Base-by-base conservation (phyloP, 2,797 vertebrate species). In the Discoglossus pictus region DNA sequence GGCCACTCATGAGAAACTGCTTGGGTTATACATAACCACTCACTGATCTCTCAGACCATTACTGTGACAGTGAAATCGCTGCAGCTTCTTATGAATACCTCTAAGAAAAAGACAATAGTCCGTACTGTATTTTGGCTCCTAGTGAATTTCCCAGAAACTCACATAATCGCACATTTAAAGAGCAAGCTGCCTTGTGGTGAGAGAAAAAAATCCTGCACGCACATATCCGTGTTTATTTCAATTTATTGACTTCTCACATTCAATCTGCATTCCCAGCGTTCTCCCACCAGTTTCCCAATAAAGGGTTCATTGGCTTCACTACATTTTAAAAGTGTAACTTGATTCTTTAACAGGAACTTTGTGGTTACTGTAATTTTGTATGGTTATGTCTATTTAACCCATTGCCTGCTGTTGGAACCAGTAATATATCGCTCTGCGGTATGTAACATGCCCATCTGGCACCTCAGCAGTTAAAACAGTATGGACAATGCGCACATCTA, bases 241-340 rank as follows among this genome's bases (percentile, higher is more conserved):
- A 67, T 51, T 13, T 44, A 25, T 66, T 40, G 15, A 42, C 27
- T n/a, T 25, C 64, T 48, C 34, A 47, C 13, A 62, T 62, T 56
- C 46, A 27, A 36, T n/a, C 7, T 9, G 23, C 24, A 39, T 50
- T 50, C 34, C 31, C 35, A 56, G 21, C 5, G 5, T 16, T 12
- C 38, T 42, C 27, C 25, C 25, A 7, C 11, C 2, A 50, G 15
- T n/a, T 31, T 31, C 42, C 23, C 21, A 50, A 58, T 50, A 66
- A 58, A 58, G 16, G 13, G 24, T 16, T 54, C 12, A 4, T 54
- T 53, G 17, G 50, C 35, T 36, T 25, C 13, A n/a, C 17, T 8
- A 2, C 27, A 46, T 61, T 25, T 44, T 35, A 47, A 46, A 34
- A 36, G 27, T 61, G 43, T 31, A 65, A 61, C 39, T 43, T 43